Base-by-base conservation (phyloP, 2,113 vertebrate genomes). In the Empidonax alnorum region DNA sequence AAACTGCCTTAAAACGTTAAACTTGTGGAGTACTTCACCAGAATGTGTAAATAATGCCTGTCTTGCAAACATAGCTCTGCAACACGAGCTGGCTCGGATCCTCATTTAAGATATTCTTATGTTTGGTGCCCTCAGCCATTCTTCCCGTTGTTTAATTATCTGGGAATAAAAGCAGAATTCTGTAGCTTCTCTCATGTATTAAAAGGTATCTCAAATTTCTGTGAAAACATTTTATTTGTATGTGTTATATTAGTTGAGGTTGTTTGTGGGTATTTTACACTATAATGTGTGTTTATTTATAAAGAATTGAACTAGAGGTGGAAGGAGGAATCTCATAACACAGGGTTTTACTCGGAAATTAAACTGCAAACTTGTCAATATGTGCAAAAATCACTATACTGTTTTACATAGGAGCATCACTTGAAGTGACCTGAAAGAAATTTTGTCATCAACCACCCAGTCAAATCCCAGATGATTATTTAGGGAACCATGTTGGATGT, bases 31-130 rank as follows among this genome's bases (percentile, higher is more conserved):
- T 82, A 46, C 49, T 84, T 94, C 56, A 65, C 24, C 77, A 78
- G 68, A 92, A 91, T 44, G 77, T 91, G 77, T 85, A 87, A 93
- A 78, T 89, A 91, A 79, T 79, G 81, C 69, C 62, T 87, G 77
- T 91, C 66, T 61, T 7, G 1, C 52, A 89, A 78, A 55, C 24
- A 53, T 4, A 71, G 83, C 73, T 74, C 68, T 84, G 66, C 66
- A 68, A 71, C 63, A 25, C 0, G 4, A 89, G 88, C 65, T 95
- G 73, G 59, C 72, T 71, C 21, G 10, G 56, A 78, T 92, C 65
- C 65, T 92, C 41, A 10, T 23, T 77, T 80, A 66, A 74, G 65
- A 81, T 80, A 55, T 23, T 90, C 67, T 56, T 71, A 15, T 7
- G 19, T 77, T 90, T 92, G 85, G 71, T 86, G 65, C 68, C 47